Evolutionary conservation across 1,140 invertebrate genomes (phyloP).

Genomic region (Tetramorium parvispinum): DNA sequence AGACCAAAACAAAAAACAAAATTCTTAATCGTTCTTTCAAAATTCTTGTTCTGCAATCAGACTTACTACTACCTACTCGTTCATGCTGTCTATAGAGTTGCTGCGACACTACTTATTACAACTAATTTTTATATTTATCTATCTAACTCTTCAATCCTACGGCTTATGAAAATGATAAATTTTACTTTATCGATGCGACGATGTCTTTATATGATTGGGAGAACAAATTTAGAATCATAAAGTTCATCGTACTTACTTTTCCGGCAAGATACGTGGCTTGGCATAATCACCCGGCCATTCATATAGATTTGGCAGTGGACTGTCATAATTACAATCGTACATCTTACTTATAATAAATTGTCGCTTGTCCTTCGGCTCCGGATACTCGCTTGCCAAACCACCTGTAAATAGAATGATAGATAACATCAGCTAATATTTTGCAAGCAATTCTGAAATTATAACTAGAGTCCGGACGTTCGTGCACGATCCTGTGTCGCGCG

Average conservation of each 20-base stretch:
- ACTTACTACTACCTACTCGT: slow-evolving; percentile 13
- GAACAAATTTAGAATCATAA: neutral
- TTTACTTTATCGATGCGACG: neutral
- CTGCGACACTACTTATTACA: neutral
- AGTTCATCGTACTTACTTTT: slow-evolving; percentile 80
- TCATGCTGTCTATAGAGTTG: neutral
- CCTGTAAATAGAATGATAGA: slow-evolving; percentile 65
- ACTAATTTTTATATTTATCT: slow-evolving; percentile 46
- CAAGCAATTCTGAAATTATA: neutral
- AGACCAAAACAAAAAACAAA: neutral
- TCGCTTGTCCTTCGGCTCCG: slow-evolving; percentile 92
- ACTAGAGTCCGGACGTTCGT: too few relatives aligned
- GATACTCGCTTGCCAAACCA: slow-evolving; percentile 93
- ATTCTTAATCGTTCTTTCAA: neutral
- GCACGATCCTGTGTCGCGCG: too few relatives aligned
- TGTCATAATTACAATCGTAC: slow-evolving; percentile 93
- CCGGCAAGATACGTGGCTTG: slow-evolving; percentile 81
- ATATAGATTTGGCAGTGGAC: slow-evolving; percentile 91
- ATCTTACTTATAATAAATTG: slow-evolving; percentile 91
- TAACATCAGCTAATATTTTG: neutral
- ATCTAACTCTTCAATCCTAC: slow-evolving; percentile 9
- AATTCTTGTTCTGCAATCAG: neutral
- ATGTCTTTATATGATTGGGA: neutral
- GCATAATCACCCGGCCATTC: slow-evolving; percentile 88
- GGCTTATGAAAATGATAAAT: slow-evolving; percentile 13